Evolutionary conservation across 30 jellyfish, hydroid and myxozoan genomes (phyloP).

Genomic region (Turritopsis dohrnii): DNA sequence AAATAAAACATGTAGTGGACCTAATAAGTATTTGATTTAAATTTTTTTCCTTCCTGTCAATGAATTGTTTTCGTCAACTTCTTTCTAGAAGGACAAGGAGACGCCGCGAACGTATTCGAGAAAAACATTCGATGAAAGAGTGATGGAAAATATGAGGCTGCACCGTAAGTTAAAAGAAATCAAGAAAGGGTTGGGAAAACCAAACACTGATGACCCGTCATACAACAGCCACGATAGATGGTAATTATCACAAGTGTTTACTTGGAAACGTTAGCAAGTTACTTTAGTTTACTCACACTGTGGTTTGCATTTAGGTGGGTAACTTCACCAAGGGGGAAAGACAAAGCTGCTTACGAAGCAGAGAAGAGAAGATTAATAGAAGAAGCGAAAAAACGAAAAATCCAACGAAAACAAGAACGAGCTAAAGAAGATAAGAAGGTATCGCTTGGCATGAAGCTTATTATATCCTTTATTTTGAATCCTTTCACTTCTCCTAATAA

Average conservation of each 20-base stretch:
- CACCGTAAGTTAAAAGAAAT: slow-evolving; percentile 16
- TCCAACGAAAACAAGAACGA: not conserved
- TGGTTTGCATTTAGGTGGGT: slow-evolving; percentile 17
- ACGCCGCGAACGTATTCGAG: not conserved
- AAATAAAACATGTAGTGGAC: too few species aligned
- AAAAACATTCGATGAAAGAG: slow-evolving; percentile 4
- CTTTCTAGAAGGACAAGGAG: not conserved
- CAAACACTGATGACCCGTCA: slow-evolving; percentile 3
- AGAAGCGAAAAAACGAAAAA: not conserved
- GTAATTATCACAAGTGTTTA: slow-evolving; percentile 12
- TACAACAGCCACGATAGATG: slow-evolving; percentile 24
- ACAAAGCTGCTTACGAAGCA: not conserved
- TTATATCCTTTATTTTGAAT: not conserved
- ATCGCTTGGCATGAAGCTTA: not conserved
- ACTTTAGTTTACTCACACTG: not conserved
- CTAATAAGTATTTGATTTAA: not conserved
- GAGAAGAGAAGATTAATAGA: slow-evolving; percentile 1
- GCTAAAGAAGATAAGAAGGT: slow-evolving; percentile 5
- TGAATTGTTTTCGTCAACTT: too few species aligned
- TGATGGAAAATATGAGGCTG: slow-evolving; percentile 19
- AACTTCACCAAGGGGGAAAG: slow-evolving; percentile 20
- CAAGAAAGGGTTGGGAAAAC: slow-evolving; percentile 22
- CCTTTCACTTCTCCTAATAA: not conserved
- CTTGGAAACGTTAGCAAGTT: not conserved
- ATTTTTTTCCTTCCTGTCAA: not conserved